These are phyloP conservation scores for Tauraco erythrolophus DNA, from an alignment of 2,113 vertebrate species.

Conservation along the genomic window DNA sequence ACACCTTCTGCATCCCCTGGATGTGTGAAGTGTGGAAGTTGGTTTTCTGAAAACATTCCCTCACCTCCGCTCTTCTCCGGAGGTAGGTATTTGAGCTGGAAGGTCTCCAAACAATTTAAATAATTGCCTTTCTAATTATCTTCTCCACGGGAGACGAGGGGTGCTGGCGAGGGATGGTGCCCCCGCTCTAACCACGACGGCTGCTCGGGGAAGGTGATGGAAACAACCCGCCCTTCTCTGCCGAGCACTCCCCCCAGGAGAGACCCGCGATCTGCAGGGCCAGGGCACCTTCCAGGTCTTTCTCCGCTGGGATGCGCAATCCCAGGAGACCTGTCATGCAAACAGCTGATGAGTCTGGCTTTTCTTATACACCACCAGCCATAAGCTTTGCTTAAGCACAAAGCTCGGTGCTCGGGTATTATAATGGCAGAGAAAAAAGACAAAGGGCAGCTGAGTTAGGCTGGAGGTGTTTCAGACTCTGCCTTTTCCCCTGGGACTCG, in stretches of 20 bases:
- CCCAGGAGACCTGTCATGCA: neutral
- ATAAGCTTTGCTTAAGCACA: neutral
- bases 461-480: neutral
- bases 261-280: neutral
- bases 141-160: neutral
- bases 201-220: neutral
- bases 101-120: neutral
- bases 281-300: neutral
- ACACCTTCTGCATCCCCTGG: neutral
- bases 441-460: neutral
- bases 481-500: neutral
- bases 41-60: neutral
- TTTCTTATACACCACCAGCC: neutral
- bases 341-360: neutral
- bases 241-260: neutral
- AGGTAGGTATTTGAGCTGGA: neutral
- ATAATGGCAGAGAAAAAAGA: neutral
- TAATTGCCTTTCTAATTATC: neutral
- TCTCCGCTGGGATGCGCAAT: neutral
- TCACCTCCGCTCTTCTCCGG: neutral
- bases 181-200: rapidly evolving
- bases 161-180: neutral
- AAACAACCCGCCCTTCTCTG: neutral
- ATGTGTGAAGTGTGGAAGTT: neutral
- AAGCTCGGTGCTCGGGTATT: neutral